Evolutionary conservation across 2,888 invertebrate genomes (phyloP).

Genomic region (Holacanthella duospinosa): DNA sequence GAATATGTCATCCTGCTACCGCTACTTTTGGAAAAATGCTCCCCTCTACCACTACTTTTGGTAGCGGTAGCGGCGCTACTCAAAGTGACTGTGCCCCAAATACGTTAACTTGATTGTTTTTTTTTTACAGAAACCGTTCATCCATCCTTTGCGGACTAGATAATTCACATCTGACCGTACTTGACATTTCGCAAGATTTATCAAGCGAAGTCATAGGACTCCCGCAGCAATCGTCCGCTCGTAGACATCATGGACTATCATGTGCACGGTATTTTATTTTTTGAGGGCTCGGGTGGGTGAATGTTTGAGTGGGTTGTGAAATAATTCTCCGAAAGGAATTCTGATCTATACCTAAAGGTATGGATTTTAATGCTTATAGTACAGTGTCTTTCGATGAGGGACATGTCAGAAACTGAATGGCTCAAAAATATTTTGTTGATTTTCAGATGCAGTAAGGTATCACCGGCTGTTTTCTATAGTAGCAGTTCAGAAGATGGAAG

Average conservation of each 20-base stretch:
- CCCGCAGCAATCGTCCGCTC: background rate
- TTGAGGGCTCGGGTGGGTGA: too few relatives aligned
- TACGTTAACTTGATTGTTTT: background rate
- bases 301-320: too few relatives aligned
- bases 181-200: slow-evolving; percentile 14
- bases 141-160: slow-evolving; percentile 21
- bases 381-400: too few relatives aligned
- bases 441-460: slow-evolving; percentile 24
- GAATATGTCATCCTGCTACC: too few relatives aligned
- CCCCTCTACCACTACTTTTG: too few relatives aligned
- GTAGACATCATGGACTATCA: slow-evolving; percentile 23
- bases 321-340: too few relatives aligned
- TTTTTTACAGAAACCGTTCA: slow-evolving; percentile 15
- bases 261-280: slow-evolving; percentile 16
- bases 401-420: too few relatives aligned
- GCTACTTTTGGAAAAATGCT: too few relatives aligned
- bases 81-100: too few relatives aligned
- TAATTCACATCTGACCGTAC: slow-evolving; percentile 16
- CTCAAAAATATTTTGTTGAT: slow-evolving; percentile 4
- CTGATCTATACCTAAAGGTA: too few relatives aligned
- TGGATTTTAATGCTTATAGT: too few relatives aligned
- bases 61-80: too few relatives aligned
- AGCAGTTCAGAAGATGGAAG: slow-evolving; percentile 24
- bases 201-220: background rate
- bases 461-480: slow-evolving; percentile 19